A percentile compares a stretch with the other conserved stretches of the same genome.
Evolutionary conservation across 2,797 vertebrate species (phyloP).

Genomic region (Cuculus canorus): DNA sequence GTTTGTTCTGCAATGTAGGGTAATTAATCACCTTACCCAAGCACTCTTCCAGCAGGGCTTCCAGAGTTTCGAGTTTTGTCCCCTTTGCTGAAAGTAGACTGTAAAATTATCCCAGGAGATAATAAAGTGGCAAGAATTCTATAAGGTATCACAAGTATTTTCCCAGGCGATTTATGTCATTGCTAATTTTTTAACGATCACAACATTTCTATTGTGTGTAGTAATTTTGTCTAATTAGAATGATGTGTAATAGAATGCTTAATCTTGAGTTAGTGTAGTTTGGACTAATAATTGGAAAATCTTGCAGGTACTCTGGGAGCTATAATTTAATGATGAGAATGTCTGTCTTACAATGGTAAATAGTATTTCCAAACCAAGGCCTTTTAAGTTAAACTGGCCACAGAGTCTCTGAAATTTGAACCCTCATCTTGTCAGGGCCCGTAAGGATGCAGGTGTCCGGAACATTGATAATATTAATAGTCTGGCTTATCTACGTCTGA

Average conservation of each 20-base stretch:
- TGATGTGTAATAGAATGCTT: not conserved
- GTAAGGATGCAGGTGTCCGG: not conserved
- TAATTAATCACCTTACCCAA: constrained; percentile 44
- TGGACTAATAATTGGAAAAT: not conserved
- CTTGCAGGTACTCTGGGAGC: not conserved
- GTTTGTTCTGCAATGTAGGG: not conserved
- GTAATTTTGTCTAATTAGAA: not conserved
- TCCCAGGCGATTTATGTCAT: not conserved
- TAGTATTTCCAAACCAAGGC: not conserved
- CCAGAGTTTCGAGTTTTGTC: not conserved
- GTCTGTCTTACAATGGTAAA: not conserved
- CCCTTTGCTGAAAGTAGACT: not conserved
- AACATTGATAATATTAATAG: not conserved
- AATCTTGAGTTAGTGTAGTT: not conserved
- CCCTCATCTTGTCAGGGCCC: not conserved
- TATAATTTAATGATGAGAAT: not conserved
- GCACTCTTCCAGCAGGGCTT: not conserved
- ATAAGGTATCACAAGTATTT: not conserved
- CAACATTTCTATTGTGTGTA: not conserved
- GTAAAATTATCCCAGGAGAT: constrained; percentile 21
- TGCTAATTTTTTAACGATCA: not conserved
- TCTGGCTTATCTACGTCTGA: constrained; percentile 6
- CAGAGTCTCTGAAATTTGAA: not conserved
- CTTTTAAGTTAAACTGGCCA: not conserved
- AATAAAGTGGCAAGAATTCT: not conserved